These are phyloP conservation scores for Motacilla alba DNA, from an alignment of 2,113 vertebrate genomes.

Conservation along the genomic window DNA sequence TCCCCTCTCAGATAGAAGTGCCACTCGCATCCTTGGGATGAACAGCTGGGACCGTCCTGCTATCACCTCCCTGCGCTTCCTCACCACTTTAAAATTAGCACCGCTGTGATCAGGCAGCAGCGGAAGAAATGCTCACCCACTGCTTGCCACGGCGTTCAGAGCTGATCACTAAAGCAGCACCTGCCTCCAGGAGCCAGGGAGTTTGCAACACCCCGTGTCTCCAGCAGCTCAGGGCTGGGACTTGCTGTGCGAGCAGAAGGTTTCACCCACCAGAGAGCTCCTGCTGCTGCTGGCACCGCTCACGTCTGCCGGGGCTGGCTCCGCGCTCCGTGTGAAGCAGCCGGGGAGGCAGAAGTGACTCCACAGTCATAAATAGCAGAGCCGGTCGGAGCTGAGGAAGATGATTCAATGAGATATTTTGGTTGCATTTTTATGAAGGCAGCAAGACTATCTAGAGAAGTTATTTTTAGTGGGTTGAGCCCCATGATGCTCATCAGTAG, in stretches of 20 bases:
- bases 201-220: background rate
- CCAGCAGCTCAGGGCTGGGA: background rate
- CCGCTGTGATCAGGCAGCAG: background rate
- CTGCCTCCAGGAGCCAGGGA: background rate
- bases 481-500: background rate
- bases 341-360: background rate
- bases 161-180: background rate
- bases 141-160: accelerated
- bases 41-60: constrained; percentile 26
- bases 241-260: background rate
- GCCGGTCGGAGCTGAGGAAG: background rate
- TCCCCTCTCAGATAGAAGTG: background rate
- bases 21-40: background rate
- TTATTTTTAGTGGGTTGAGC: constrained; percentile 41
- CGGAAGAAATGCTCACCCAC: background rate
- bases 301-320: background rate
- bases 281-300: background rate
- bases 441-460: background rate
- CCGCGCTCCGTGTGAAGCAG: background rate
- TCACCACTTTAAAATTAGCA: constrained; percentile 21
- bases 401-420: constrained; percentile 35
- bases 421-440: constrained; percentile 6
- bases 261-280: background rate
- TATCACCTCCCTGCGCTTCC: background rate
- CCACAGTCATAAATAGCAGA: constrained; percentile 20